Conservation (phyloP, 2,888 invertebrate species). For the Osmoderma eremita region DNA sequence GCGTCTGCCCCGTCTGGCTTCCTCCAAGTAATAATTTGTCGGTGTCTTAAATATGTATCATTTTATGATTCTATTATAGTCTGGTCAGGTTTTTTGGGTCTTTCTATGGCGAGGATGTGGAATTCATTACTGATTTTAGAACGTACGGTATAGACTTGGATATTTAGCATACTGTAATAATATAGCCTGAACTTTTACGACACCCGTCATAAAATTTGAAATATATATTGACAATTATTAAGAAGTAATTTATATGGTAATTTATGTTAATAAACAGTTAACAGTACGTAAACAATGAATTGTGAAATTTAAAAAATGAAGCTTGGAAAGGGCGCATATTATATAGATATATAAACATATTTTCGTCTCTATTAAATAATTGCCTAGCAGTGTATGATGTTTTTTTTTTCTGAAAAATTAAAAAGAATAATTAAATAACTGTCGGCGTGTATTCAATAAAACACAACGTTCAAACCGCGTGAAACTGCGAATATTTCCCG, state of each 20-base stretch:
- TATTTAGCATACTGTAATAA: too few relatives aligned
- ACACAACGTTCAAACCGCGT: too few relatives aligned
- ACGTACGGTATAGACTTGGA: not conserved
- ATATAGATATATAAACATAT: too few relatives aligned
- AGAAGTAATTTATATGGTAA: constrained; percentile 18
- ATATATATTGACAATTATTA: constrained; percentile 12
- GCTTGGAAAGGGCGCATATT: too few relatives aligned
- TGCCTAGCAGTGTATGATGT: too few relatives aligned
- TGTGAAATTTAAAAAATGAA: too few relatives aligned
- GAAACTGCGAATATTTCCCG: not conserved
- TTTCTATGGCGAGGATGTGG: constrained; percentile 1
- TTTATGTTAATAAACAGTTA: not conserved
- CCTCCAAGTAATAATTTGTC: constrained; percentile 23
- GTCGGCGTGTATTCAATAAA: too few relatives aligned
- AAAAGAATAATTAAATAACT: too few relatives aligned
- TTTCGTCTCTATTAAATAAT: too few relatives aligned
- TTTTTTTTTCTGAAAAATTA: too few relatives aligned
- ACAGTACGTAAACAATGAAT: constrained; percentile 14
- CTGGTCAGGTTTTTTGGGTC: constrained; percentile 11
- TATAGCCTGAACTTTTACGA: constrained; percentile 3
- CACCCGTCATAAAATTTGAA: constrained; percentile 8
- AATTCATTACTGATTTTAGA: constrained; percentile 22
- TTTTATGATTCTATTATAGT: constrained; percentile 31
- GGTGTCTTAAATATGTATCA: constrained; percentile 29
- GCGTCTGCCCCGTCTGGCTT: constrained; percentile 22